phyloP scores from a whole-genome alignment of 2,113 vertebrate species.

The Propithecus coquereli region DNA sequence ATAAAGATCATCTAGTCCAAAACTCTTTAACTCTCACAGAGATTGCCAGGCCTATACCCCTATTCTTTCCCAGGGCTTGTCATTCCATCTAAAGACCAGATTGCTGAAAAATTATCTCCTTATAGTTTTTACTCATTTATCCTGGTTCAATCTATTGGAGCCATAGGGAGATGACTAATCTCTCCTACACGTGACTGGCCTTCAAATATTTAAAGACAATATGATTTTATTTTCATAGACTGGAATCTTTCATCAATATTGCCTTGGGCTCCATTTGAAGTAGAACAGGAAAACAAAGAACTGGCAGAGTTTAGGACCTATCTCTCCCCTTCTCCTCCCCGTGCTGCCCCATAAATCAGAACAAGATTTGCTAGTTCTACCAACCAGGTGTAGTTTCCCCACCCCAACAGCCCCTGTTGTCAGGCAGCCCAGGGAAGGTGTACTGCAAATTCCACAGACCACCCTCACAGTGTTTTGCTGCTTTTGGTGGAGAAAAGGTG shows the following conservation, averaged over 20 bases:
- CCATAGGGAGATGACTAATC: background rate
- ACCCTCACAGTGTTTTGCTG: background rate
- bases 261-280: background rate
- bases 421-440: background rate
- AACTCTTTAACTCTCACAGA: background rate
- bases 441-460: background rate
- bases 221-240: slow-evolving; percentile 17
- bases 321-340: fast-evolving
- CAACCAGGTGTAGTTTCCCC: background rate
- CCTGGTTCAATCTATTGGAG: background rate
- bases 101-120: background rate
- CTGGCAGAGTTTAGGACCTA: background rate
- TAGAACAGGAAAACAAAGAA: slow-evolving; percentile 14
- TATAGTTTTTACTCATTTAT: background rate
- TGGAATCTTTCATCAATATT: background rate
- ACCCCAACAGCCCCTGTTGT: background rate
- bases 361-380: background rate
- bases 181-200: background rate
- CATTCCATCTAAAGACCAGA: background rate
- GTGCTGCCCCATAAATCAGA: background rate
- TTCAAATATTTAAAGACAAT: background rate
- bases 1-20: background rate
- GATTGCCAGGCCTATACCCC: background rate
- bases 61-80: background rate
- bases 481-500: background rate